A percentile compares a stretch with the other conserved stretches of the same genome.
Conservation (phyloP, 2,113 vertebrate genomes). For the Pygoscelis adeliae region DNA sequence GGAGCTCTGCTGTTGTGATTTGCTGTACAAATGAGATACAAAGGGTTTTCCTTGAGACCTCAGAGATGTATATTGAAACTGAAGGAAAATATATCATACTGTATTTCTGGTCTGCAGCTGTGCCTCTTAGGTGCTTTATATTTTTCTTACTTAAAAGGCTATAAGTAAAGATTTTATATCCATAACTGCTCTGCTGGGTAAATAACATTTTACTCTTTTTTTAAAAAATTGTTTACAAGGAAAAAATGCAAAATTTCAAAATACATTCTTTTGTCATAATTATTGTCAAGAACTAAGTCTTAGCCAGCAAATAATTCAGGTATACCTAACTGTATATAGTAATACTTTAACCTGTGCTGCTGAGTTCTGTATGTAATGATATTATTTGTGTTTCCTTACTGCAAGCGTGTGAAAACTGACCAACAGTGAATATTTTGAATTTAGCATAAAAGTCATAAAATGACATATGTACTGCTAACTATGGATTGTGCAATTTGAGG, state of each 20-base stretch:
- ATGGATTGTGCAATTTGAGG: not conserved
- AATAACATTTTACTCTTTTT: not conserved
- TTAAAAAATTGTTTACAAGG: not conserved
- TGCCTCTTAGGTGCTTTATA: not conserved
- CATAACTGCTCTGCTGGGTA: not conserved
- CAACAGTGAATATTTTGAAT: not conserved
- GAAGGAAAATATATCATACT: not conserved
- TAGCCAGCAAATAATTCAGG: not conserved
- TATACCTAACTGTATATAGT: not conserved
- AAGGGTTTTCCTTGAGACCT: slow-evolving; percentile 44
- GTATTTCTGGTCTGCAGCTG: not conserved
- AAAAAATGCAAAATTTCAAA: not conserved
- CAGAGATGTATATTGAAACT: not conserved
- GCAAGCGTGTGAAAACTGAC: slow-evolving; percentile 1
- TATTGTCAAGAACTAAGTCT: not conserved
- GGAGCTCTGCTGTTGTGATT: slow-evolving; percentile 28
- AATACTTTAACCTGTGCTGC: not conserved
- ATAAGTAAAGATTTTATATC: not conserved
- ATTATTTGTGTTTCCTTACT: not conserved
- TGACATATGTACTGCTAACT: not conserved
- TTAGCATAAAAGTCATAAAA: not conserved
- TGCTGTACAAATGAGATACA: slow-evolving; percentile 37
- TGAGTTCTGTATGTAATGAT: not conserved
- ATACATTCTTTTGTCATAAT: not conserved
- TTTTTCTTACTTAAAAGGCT: slow-evolving; percentile 2